phyloP scores from a whole-genome alignment of 2,888 invertebrate species.

The Catocala nupta region DNA sequence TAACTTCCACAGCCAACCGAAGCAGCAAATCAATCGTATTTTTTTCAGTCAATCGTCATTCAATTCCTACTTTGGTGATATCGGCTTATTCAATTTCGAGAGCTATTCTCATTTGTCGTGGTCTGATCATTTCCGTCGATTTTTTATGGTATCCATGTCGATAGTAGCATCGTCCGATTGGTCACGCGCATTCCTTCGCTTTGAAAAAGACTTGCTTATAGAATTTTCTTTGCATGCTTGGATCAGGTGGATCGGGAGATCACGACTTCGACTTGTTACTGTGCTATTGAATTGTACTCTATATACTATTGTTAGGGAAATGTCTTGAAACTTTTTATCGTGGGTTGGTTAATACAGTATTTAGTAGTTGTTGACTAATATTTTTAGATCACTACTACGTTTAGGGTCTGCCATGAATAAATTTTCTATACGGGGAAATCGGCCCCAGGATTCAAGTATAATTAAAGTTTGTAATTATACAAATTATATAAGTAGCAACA shows the following conservation, averaged over 20 bases:
- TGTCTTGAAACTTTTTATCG: not conserved
- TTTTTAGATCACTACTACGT: no score
- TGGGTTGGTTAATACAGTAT: no score
- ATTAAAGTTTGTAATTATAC: no score
- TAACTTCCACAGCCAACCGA: conserved; percentile 61
- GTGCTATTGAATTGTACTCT: conserved; percentile 16
- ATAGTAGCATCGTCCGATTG: conserved; percentile 73
- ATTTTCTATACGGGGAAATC: no score
- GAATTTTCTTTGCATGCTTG: conserved; percentile 59
- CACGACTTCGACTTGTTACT: conserved; percentile 25
- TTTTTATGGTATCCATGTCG: conserved; percentile 69
- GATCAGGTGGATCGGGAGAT: conserved; percentile 60
- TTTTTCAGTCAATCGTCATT: conserved; percentile 81
- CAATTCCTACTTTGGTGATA: conserved; percentile 83
- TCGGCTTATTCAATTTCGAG: conserved; percentile 84
- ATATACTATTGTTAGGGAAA: not conserved
- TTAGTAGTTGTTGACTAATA: no score
- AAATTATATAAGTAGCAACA: no score
- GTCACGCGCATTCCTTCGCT: conserved; percentile 80
- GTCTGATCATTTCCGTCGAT: conserved; percentile 79
- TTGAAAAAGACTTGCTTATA: conserved; percentile 66
- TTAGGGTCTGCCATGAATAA: no score
- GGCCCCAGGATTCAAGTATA: no score
- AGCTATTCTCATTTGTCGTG: conserved; percentile 78
- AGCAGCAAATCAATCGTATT: conserved; percentile 75